Percentiles rank a stretch among this genome's conserved stretches.
These are phyloP conservation scores for Camponotus pennsylvanicus DNA, from an alignment of 1,140 invertebrate species.

Conservation along the genomic window DNA sequence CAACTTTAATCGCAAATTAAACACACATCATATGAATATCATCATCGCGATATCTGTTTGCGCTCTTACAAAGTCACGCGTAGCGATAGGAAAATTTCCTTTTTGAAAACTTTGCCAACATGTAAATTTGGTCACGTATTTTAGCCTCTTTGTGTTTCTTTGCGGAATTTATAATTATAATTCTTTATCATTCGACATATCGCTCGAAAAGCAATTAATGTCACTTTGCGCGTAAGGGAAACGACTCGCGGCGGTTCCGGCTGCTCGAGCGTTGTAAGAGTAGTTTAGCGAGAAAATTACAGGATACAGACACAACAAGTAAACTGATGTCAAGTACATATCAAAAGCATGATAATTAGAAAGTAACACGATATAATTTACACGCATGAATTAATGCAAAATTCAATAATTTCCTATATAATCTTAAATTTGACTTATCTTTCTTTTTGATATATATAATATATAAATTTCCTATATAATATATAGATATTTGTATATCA, in stretches of 20 bases:
- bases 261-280: not conserved
- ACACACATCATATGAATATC: not conserved
- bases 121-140: slow-evolving; percentile 10
- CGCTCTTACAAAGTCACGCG: not conserved
- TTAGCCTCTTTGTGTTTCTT: not conserved
- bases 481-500: not conserved
- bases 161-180: not conserved
- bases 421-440: not conserved
- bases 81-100: not conserved
- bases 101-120: not conserved
- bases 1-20: not conserved
- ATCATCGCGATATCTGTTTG: not conserved
- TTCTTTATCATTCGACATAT: not conserved
- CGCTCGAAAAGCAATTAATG: not conserved
- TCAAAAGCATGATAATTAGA: not conserved
- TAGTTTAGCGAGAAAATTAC: slow-evolving; percentile 14
- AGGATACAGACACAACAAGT: not conserved
- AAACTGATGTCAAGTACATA: not conserved
- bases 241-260: not conserved
- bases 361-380: not conserved
- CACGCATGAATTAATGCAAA: not conserved
- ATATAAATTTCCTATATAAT: too few species aligned
- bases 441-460: not conserved
- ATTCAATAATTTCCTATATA: not conserved
- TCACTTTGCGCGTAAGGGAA: not conserved